Conservation (phyloP, 2,888 invertebrate genomes). For the Rotaria magnacalcarata region DNA sequence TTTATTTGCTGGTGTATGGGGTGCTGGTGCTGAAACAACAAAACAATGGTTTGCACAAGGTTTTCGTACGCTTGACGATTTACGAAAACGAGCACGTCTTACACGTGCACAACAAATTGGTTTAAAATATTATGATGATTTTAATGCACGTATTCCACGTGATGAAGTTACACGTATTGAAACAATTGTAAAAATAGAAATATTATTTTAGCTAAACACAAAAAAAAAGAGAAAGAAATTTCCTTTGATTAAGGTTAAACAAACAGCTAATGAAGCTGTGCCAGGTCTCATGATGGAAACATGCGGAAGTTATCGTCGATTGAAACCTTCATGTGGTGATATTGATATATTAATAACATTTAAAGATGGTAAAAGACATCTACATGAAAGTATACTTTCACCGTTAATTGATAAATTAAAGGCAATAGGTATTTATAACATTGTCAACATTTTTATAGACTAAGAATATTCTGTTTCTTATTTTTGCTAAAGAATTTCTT, state of each 20-base stretch:
- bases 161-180: slow-evolving; percentile 61
- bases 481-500: slow-evolving; percentile 55
- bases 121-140: slow-evolving; percentile 60
- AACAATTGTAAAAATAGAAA: background rate
- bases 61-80: slow-evolving; percentile 59
- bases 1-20: slow-evolving; percentile 20
- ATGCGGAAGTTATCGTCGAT: slow-evolving; percentile 62
- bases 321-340: slow-evolving; percentile 61
- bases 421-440: background rate
- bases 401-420: background rate
- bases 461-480: too few species aligned
- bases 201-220: background rate
- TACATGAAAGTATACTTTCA: background rate
- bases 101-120: slow-evolving; percentile 62
- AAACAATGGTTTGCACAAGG: slow-evolving; percentile 51
- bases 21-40: slow-evolving; percentile 16
- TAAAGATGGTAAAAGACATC: slow-evolving; percentile 53
- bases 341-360: slow-evolving; percentile 61
- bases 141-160: slow-evolving; percentile 60
- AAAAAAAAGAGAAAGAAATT: background rate
- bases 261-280: slow-evolving; percentile 48
- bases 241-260: slow-evolving; percentile 40
- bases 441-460: background rate
- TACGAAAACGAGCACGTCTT: slow-evolving; percentile 51
- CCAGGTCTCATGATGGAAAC: slow-evolving; percentile 57